Conservation (phyloP, 2,113 vertebrate species). For the Mandrillus leucophaeus region DNA sequence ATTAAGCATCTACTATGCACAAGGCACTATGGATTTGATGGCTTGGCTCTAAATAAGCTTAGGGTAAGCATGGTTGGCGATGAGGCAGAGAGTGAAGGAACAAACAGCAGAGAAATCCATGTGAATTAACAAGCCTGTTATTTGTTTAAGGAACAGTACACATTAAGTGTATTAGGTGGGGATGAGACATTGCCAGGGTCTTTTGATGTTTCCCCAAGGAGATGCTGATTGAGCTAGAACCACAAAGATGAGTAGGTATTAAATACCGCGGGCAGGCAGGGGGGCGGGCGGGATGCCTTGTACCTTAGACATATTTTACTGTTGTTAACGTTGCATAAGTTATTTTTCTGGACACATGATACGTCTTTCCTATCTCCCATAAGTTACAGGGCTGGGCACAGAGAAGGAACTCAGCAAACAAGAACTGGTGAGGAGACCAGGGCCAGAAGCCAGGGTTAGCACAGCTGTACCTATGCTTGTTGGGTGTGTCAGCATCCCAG, state of each 20-base stretch:
- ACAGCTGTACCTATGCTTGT: rapidly evolving
- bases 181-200: neutral
- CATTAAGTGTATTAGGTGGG: neutral
- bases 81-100: neutral
- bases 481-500: too few relatives aligned
- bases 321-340: neutral
- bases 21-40: neutral
- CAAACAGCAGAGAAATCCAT: rapidly evolving
- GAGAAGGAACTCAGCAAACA: neutral
- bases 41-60: neutral
- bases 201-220: neutral
- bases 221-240: neutral
- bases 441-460: neutral
- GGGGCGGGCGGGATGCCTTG: rapidly evolving
- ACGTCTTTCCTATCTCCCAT: neutral
- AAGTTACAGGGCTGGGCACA: neutral
- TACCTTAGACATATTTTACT: neutral
- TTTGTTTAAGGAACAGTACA: neutral
- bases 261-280: rapidly evolving
- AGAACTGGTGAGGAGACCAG: neutral
- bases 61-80: neutral
- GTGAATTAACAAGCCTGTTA: too few relatives aligned
- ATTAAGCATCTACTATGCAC: neutral
- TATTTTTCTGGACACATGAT: neutral
- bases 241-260: neutral